phyloP scores from a whole-genome alignment of 2,888 invertebrate genomes.

The Acleris laterana region DNA sequence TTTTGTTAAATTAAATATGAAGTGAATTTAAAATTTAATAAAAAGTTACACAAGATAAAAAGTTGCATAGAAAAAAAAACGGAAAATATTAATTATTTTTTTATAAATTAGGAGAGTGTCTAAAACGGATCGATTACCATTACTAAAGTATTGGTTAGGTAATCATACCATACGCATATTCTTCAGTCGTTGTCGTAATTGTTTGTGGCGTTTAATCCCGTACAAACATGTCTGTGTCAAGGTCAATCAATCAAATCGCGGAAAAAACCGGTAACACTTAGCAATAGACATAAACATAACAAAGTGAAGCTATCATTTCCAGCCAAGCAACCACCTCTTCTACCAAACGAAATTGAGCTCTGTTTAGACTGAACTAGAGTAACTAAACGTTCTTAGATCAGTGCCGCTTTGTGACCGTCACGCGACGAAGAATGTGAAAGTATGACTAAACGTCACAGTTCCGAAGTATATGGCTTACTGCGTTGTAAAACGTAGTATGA shows the following conservation, averaged over 20 bases:
- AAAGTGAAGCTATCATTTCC: constrained; percentile 16
- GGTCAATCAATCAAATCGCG: constrained; percentile 34
- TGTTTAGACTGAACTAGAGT: constrained; percentile 1
- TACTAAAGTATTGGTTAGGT: too few relatives aligned
- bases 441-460: constrained; percentile 43
- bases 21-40: too few relatives aligned
- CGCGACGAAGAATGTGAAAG: constrained; percentile 69
- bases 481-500: constrained; percentile 25
- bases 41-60: too few relatives aligned
- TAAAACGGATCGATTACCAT: too few relatives aligned
- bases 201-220: constrained; percentile 16
- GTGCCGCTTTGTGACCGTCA: constrained; percentile 55
- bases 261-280: constrained; percentile 28
- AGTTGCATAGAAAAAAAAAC: too few relatives aligned
- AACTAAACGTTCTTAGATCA: not conserved
- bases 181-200: constrained; percentile 16
- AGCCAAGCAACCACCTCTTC: not conserved
- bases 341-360: constrained; percentile 15
- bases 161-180: not conserved
- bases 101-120: too few relatives aligned
- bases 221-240: constrained; percentile 34
- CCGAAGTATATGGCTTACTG: constrained; percentile 27
- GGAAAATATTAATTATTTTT: too few relatives aligned
- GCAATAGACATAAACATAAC: constrained; percentile 15
- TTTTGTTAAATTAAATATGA: too few relatives aligned